Conservation (phyloP, 2,113 vertebrate genomes). For the Hippocampus barbouri region DNA sequence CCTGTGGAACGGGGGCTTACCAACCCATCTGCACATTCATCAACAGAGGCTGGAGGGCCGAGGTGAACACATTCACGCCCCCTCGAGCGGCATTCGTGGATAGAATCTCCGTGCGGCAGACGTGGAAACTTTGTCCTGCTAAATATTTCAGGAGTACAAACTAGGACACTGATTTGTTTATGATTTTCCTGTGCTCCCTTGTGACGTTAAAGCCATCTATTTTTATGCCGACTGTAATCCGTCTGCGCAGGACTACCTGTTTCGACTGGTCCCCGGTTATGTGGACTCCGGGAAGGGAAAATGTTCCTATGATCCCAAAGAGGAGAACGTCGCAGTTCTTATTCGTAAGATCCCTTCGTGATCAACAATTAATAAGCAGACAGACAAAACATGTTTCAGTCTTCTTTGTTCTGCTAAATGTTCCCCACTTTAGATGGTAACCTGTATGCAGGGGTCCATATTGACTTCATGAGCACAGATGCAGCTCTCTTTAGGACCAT, state of each 20-base stretch:
- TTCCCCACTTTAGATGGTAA: constrained; percentile 69
- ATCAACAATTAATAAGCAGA: not conserved
- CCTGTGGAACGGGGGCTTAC: constrained; percentile 81
- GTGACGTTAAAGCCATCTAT: constrained; percentile 41
- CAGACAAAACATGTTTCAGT: not conserved
- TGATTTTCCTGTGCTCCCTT: constrained; percentile 38
- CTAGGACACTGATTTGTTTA: constrained; percentile 64
- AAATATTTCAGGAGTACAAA: constrained; percentile 63
- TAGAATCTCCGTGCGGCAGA: constrained; percentile 16
- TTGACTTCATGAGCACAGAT: constrained; percentile 87
- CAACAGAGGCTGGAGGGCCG: constrained; percentile 80
- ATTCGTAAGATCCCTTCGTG: constrained; percentile 67
- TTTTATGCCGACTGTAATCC: constrained; percentile 40
- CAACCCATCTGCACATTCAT: constrained; percentile 80
- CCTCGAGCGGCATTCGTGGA: constrained; percentile 25
- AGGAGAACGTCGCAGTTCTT: constrained; percentile 75
- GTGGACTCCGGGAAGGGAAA: constrained; percentile 80
- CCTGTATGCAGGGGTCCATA: constrained; percentile 80
- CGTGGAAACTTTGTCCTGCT: constrained; percentile 42
- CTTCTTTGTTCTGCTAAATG: not conserved
- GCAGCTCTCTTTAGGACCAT: constrained; percentile 79
- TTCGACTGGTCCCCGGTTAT: constrained; percentile 76
- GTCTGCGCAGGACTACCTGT: constrained; percentile 77
- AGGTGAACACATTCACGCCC: constrained; percentile 63
- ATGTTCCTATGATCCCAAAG: constrained; percentile 80